Evolutionary conservation across 2,797 vertebrate species (phyloP).

Genomic region (Danio kyathit): DNA sequence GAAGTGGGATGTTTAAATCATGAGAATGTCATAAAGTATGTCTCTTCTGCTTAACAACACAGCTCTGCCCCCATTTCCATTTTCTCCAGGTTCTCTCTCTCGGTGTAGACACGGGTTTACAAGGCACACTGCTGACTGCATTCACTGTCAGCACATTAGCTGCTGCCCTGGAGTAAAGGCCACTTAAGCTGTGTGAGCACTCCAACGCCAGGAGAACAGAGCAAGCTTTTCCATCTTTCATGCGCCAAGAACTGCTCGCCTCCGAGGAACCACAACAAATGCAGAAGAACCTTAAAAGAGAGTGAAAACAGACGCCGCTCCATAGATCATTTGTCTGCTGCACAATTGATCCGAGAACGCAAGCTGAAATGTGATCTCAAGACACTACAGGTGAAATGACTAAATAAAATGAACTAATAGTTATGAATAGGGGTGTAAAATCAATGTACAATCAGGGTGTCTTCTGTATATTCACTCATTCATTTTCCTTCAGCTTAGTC

Average conservation of each 20-base stretch:
- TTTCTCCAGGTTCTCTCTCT: constrained; percentile 30
- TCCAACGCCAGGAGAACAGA: constrained; percentile 10
- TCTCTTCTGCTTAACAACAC: constrained; percentile 43
- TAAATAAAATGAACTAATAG: too few species aligned
- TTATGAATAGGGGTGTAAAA: too few species aligned
- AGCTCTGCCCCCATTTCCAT: constrained; percentile 36
- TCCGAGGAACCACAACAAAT: constrained; percentile 1
- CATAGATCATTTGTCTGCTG: constrained; percentile 5
- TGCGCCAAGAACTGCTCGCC: constrained; percentile 18
- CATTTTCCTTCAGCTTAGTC: too few species aligned
- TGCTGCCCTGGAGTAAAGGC: constrained; percentile 39
- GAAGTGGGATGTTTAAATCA: constrained; percentile 49
- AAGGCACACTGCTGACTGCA: constrained; percentile 36
- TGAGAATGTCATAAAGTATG: constrained; percentile 34
- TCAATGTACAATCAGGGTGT: too few species aligned
- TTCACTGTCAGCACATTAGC: constrained; percentile 57
- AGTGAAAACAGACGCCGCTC: not conserved
- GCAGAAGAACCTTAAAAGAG: constrained; percentile 16
- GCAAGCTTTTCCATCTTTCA: constrained; percentile 28
- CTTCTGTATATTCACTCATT: too few species aligned
- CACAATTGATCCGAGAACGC: not conserved
- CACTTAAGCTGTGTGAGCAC: constrained; percentile 45
- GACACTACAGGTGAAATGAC: not conserved
- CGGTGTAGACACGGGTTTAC: constrained; percentile 12
- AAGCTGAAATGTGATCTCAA: not conserved